phyloP scores from a whole-genome alignment of 2,888 invertebrate species.

The Dynastes grantii region DNA sequence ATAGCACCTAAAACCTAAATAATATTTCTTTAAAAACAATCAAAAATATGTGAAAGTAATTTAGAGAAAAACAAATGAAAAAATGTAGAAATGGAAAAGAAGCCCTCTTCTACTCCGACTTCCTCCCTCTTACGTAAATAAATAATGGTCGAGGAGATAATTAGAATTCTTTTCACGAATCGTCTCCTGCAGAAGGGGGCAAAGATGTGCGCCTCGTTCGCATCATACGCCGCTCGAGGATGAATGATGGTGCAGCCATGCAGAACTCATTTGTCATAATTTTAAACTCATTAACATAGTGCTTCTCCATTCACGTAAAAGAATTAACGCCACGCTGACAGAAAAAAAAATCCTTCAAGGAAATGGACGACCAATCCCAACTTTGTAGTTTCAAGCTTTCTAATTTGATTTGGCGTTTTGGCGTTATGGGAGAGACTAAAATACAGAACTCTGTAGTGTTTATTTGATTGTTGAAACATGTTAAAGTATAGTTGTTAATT shows the following conservation, averaged over 20 bases:
- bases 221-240: conserved; percentile 11
- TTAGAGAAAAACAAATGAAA: too few relatives aligned
- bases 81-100: too few relatives aligned
- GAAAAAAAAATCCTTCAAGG: background rate
- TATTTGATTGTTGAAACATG: too few relatives aligned
- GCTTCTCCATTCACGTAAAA: background rate
- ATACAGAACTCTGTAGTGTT: too few relatives aligned
- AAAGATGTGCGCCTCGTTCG: background rate
- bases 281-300: conserved; percentile 54
- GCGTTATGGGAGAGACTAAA: too few relatives aligned
- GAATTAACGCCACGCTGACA: conserved; percentile 3
- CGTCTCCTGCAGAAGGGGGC: background rate
- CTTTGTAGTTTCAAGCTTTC: background rate
- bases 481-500: too few relatives aligned
- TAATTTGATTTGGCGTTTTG: conserved; percentile 10
- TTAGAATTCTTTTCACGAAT: conserved; percentile 34
- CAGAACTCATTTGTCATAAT: conserved; percentile 57
- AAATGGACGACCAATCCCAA: background rate
- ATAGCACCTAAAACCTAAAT: too few relatives aligned
- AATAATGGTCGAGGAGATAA: conserved; percentile 23
- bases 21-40: background rate
- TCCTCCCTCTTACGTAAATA: background rate
- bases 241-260: conserved; percentile 55
- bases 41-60: too few relatives aligned
- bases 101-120: too few relatives aligned